Evolutionary conservation across 2,797 vertebrate genomes (phyloP).

Genomic region (Etheostoma nigrum): DNA sequence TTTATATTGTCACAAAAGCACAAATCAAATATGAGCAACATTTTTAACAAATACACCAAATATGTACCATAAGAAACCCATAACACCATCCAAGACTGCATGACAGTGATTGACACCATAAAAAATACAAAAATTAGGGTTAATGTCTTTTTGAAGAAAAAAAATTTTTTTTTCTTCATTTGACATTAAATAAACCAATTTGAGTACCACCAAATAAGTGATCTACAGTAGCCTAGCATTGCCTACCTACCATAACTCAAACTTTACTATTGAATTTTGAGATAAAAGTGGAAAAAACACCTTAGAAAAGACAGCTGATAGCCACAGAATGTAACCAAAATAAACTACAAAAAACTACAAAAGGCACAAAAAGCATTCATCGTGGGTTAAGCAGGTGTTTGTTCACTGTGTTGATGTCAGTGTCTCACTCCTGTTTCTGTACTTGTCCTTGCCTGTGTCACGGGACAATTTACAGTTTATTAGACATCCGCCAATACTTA

Average conservation of each 20-base stretch:
- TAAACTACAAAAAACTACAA: neutral
- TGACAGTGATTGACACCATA: neutral
- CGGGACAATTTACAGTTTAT: neutral
- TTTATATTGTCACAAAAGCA: neutral
- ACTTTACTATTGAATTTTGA: neutral
- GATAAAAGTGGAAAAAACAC: neutral
- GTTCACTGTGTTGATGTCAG: neutral
- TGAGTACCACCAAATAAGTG: neutral
- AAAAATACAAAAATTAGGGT: neutral
- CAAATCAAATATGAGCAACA: neutral
- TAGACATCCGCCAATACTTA: neutral
- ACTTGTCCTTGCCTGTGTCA: conserved; percentile 3
- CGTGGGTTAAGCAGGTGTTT: neutral
- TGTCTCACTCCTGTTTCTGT: neutral
- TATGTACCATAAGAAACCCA: neutral
- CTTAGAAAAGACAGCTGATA: neutral
- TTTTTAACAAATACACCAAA: neutral
- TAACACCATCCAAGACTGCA: neutral
- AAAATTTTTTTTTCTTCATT: neutral
- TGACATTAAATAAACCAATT: neutral
- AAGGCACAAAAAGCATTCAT: fast-evolving
- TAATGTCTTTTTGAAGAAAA: neutral
- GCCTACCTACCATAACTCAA: neutral
- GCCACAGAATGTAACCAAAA: fast-evolving
- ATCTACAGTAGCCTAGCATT: too few relatives aligned